Base-by-base conservation (phyloP, 1,140 invertebrate species). In the Oedothorax gibbosus region DNA sequence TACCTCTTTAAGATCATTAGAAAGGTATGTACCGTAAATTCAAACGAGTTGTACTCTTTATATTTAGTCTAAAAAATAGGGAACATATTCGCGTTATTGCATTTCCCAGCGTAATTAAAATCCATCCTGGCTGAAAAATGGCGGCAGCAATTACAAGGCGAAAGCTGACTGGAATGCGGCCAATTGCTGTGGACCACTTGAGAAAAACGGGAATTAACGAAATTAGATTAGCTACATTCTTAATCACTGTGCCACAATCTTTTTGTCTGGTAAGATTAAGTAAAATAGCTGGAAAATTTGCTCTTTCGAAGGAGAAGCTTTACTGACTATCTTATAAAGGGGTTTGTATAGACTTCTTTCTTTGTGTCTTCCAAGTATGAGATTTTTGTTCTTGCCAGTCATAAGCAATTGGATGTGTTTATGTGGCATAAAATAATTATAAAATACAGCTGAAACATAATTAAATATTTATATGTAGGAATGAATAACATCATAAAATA, bases 191-290 rank as follows among this genome's bases (percentile, higher is more conserved):
- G 50, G 73, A 82, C 66, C 54, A 18, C 65, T 57, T 18, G 72
- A 84, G 81, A 84, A 84, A 84, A 84, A 84, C 81, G 51, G 15
- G 81, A 84, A 84, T 84, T 84, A 84, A 84, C 81, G 81, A 84
- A 84, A 84, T 84, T 84, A 84, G 81, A 84, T 84, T 84, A 84
- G 81, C 57, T 50, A 60, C 10, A 64, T 66, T 84, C 81, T 84
- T 84, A 84, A 84, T 84, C 81, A 84, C 79, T 64, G 54, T 73
- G 79, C 49, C 81, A 49, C 72, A n/a, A 66, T 84, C 81, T 84
- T 84, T 84, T 84, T 84, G 64, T 62, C 60, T 62, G 12, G 50
- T n/a, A 76, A 84, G 81, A 84, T 84, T 84, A 84, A 84, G 60
- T 75, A 54, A 18, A 18, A 14, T 51, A 54, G 51, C 57, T n/a